Conservation (phyloP, 1,140 invertebrate genomes). For the Lepidurus couesii region DNA sequence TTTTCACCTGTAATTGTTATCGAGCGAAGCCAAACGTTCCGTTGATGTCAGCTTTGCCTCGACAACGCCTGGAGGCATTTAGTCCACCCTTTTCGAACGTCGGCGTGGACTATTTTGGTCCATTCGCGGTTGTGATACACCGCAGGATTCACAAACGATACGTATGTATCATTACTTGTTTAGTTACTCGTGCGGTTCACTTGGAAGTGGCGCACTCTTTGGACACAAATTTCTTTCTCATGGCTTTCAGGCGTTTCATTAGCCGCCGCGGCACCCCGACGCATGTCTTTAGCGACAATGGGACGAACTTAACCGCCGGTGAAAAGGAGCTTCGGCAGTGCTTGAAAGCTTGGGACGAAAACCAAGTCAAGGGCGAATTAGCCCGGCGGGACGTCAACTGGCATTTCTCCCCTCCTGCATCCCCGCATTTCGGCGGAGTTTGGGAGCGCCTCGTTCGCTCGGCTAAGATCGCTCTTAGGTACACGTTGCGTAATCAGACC, state of each 20-base stretch:
- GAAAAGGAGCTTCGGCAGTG: conserved; percentile 3
- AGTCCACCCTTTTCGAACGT: conserved; percentile 33
- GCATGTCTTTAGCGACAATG: conserved; percentile 39
- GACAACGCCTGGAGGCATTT: conserved; percentile 9
- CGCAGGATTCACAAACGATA: conserved; percentile 26
- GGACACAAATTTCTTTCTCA: conserved; percentile 34
- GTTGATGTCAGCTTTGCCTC: conserved; percentile 22
- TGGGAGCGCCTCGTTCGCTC: conserved; percentile 26
- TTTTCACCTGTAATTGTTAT: conserved; percentile 23
- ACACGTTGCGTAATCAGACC: not conserved
- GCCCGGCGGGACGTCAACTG: not conserved
- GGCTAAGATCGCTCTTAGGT: not conserved
- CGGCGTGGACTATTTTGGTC: conserved; percentile 43
- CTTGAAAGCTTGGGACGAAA: not conserved
- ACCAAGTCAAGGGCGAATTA: not conserved
- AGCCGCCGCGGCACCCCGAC: conserved; percentile 35
- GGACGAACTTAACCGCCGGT: conserved; percentile 36
- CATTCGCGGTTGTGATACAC: conserved; percentile 36
- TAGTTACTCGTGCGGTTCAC: conserved; percentile 39
- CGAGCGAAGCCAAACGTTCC: not conserved
- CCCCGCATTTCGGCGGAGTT: not conserved
- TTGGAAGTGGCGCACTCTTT: conserved; percentile 36
- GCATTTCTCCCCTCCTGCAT: conserved; percentile 18
- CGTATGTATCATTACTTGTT: conserved; percentile 43
- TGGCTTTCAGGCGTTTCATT: conserved; percentile 36